Conservation (phyloP, 2,113 vertebrate species). For the Festucalex cinctus region DNA sequence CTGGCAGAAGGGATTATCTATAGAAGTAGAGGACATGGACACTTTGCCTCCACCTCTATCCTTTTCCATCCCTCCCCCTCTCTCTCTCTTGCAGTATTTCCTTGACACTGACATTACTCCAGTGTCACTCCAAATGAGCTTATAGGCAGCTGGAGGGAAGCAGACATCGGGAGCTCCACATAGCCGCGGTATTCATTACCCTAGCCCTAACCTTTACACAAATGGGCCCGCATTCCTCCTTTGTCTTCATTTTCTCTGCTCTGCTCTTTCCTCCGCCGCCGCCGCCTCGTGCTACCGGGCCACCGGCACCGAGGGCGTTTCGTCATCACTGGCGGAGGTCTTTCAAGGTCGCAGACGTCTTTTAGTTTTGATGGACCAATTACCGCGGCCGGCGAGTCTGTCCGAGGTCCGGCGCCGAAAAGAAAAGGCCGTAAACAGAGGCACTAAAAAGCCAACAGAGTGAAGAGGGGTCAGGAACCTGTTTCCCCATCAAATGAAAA, state of each 20-base stretch:
- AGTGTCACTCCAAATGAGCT: conserved; percentile 75
- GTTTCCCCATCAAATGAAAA: too few relatives aligned
- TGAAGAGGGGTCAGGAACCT: neutral
- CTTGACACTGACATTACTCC: conserved; percentile 71
- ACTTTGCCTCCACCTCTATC: conserved; percentile 38
- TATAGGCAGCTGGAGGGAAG: conserved; percentile 70
- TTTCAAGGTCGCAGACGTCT: conserved; percentile 57
- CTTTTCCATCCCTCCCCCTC: conserved; percentile 8
- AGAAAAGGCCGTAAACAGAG: neutral
- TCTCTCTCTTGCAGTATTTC: conserved; percentile 55
- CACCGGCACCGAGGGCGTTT: neutral
- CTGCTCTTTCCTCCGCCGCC: conserved; percentile 32
- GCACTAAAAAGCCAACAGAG: neutral
- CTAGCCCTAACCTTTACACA: conserved; percentile 75
- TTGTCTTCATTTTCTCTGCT: conserved; percentile 68
- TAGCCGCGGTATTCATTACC: conserved; percentile 71
- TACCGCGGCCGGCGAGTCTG: neutral
- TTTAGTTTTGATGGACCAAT: conserved; percentile 13
- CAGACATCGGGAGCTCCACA: conserved; percentile 60
- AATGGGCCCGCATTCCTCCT: conserved; percentile 66
- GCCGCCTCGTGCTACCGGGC: conserved; percentile 32
- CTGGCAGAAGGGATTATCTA: conserved; percentile 69
- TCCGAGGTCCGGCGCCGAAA: neutral
- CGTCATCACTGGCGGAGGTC: neutral
- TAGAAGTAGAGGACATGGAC: conserved; percentile 56